A percentile compares a stretch with the other conserved stretches of the same genome.
These are phyloP conservation scores for Pseudoatta argentina DNA, from an alignment of 1,140 invertebrate genomes.

Conservation along the genomic window DNA sequence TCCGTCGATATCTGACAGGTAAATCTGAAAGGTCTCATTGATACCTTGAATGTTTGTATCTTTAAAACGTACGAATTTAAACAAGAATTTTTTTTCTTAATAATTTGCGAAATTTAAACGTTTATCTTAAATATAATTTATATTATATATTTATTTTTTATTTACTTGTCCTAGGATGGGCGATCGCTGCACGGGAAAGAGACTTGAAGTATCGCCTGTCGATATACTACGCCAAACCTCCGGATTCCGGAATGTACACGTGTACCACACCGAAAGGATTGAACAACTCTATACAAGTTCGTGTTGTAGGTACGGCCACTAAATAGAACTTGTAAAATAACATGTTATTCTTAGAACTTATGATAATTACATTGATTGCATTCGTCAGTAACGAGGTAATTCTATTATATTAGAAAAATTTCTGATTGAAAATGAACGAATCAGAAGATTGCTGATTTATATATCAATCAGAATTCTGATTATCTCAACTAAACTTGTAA, in stretches of 20 bases:
- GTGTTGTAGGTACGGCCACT: slow-evolving; percentile 91
- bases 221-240: slow-evolving; percentile 93
- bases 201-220: slow-evolving; percentile 94
- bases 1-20: slow-evolving; percentile 92
- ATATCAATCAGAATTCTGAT: too few relatives aligned
- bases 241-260: slow-evolving; percentile 94
- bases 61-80: neutral
- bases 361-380: neutral
- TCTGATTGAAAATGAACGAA: too few relatives aligned
- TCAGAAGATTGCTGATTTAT: too few relatives aligned
- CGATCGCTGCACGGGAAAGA: slow-evolving; percentile 91
- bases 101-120: neutral
- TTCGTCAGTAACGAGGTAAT: neutral
- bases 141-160: slow-evolving; percentile 1
- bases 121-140: neutral
- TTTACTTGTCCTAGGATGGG: slow-evolving; percentile 89
- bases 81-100: neutral
- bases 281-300: slow-evolving; percentile 92
- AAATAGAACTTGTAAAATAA: neutral
- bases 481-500: too few relatives aligned
- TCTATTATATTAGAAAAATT: too few relatives aligned
- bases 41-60: neutral
- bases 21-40: slow-evolving; percentile 4
- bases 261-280: slow-evolving; percentile 93
- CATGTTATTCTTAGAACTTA: neutral